Base-by-base conservation (phyloP, 2,797 vertebrate species). In the Neomorphus geoffroyi region DNA sequence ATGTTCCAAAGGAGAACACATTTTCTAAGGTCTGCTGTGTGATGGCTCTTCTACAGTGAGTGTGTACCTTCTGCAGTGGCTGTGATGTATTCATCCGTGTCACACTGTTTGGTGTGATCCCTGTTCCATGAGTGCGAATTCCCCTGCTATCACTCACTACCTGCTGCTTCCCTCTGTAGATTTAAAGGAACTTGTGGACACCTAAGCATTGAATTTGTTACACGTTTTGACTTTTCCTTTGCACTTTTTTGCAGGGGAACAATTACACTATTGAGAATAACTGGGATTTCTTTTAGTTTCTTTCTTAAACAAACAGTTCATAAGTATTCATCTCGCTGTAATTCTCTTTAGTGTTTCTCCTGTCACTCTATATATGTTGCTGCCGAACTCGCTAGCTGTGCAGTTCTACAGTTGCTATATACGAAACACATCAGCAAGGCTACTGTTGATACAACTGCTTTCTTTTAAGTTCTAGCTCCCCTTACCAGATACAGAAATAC, bases 11-110 rank as follows among this genome's bases (percentile, higher is more conserved):
- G 41, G 39, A 73, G 37, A 39, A 18, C 8, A 48, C 6, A 39
- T 37, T 81, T 5, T n/a, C n/a, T 50, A 4, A 5, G 33, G 11
- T 60, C 35, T 75, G 45, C 0, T 58, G 6, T 0, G 0, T 56
- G 14, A 5, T 66, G 32, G 7, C 43, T 78, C 23, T 35, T 74
- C 48, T 33, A 0, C 57, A 10, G 1, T 53, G 54, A n/a, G 8
- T 6, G 11, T 85, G 28, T 19, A 30, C 17, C 37, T 77, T 61
- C 45, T 86, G 1, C 10, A 18, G 24, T 37, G 45, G 30, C 46
- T 69, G 3, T 69, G 50, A 33, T 66, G 39, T 48, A 60, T 71
- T 60, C 45, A 18, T 14, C 22, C 11, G 6, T 80, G 26, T 62
- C 6, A n/a, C 7, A 41, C 3, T n/a, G 0, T 43, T 15, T 16